Base-by-base conservation (phyloP, 92 coral and sea anemone species). In the Montipora capitata region DNA sequence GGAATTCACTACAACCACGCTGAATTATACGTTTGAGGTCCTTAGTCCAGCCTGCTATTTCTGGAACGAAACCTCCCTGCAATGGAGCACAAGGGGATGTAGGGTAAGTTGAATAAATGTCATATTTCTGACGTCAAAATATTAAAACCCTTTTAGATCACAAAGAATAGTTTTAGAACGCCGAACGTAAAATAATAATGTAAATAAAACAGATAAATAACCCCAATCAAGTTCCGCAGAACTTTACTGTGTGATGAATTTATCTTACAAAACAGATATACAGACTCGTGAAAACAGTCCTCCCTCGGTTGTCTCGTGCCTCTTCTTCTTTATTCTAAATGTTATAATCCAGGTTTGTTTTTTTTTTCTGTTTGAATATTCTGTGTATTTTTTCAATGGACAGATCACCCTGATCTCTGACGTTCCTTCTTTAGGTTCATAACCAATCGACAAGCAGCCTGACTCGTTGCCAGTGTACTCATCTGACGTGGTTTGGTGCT, bases 401-500 rank as follows among this genome's bases (percentile, higher is more conserved):
- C 35, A 27, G 35, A 27, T 27, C 35, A 27, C 35, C 35, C 35
- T 27, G 35, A 27, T 27, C 35, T 27, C 35, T 27, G 35, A 27
- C 35, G 13, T 54, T 15, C n/a, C 44, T 1, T 5, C 61, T 41
- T 2, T 79, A 97, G 99, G 98, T 96, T 61, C 94, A 91, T 41
- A 87, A 81, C 52, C 63, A 91, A 82, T 93, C 99, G 10, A 91
- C 94, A 3, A 81, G 89, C 27, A 16, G 52, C 39, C 75, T 94
- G 48, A 92, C 96, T 7, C 94, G 89, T 49, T 97, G 99, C 82
- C 90, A 86, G 73, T 97, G 99, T 85, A 90, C 87, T 49, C 99
- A 97, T 44, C 88, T 96, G 62, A 97, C 99, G 10, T 94, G 98
- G 96, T 97, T 97, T 74, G 99, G 98, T 0, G 98, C 98, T 40